phyloP scores from a whole-genome alignment of 2,113 vertebrate genomes.

The Tinamus guttatus region DNA sequence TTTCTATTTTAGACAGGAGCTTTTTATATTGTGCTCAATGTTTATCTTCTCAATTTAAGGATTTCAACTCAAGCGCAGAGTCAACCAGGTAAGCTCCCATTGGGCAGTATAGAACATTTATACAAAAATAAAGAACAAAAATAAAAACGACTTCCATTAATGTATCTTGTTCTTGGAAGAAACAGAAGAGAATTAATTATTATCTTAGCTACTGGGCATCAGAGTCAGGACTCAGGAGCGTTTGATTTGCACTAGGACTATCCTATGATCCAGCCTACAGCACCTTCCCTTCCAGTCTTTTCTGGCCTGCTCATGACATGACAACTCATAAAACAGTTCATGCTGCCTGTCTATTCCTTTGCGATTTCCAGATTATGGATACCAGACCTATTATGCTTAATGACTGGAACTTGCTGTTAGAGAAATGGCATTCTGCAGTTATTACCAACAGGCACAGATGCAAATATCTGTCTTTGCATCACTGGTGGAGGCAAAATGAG shows the following conservation, averaged over 20 bases:
- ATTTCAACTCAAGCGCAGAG: not conserved
- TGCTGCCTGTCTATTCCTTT: constrained; percentile 76
- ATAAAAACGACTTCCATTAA: not conserved
- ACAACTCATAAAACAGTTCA: constrained; percentile 78
- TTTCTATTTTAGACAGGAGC: not conserved
- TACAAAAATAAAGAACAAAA: not conserved
- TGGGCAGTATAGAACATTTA: not conserved
- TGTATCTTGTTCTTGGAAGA: not conserved
- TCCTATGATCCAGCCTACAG: constrained; percentile 71
- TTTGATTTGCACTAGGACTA: constrained; percentile 78
- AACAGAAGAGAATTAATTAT: constrained; percentile 23
- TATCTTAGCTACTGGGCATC: constrained; percentile 71
- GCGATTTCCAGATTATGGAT: constrained; percentile 73
- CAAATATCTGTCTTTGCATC: not conserved
- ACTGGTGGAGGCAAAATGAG: not conserved
- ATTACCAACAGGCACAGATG: not conserved
- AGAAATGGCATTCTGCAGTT: constrained; percentile 47
- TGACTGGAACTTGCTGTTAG: constrained; percentile 70
- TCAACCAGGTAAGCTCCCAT: too few species aligned
- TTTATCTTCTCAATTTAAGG: not conserved
- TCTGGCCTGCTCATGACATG: constrained; percentile 75
- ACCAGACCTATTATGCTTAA: constrained; percentile 79
- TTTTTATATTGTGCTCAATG: not conserved
- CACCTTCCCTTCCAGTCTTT: constrained; percentile 62
- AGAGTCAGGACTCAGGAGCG: constrained; percentile 68